Conservation (phyloP, 1,140 invertebrate genomes). For the Fopius arisanus region DNA sequence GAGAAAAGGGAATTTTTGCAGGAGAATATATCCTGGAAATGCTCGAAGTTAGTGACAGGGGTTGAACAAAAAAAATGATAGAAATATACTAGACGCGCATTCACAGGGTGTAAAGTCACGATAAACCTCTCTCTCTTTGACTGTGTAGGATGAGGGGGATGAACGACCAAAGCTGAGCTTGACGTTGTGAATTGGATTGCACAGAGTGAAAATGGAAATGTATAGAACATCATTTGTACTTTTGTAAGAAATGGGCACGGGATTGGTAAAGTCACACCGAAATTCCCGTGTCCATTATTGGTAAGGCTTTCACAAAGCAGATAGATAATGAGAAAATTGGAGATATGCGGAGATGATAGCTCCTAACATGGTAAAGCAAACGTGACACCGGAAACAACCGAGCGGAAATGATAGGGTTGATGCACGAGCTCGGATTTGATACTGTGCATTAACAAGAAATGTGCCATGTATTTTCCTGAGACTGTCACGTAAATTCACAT, state of each 20-base stretch:
- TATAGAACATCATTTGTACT: background rate
- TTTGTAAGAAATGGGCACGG: background rate
- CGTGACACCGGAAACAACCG: slow-evolving; percentile 38
- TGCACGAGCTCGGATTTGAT: slow-evolving; percentile 44
- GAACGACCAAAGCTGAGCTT: slow-evolving; percentile 18
- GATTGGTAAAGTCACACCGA: background rate
- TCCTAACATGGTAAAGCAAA: slow-evolving; percentile 25
- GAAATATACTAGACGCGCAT: slow-evolving; percentile 25
- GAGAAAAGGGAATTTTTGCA: background rate
- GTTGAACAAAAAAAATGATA: slow-evolving; percentile 5
- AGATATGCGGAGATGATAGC: slow-evolving; percentile 29
- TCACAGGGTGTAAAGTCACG: slow-evolving; percentile 42
- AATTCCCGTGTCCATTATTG: background rate
- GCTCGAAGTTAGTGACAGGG: background rate
- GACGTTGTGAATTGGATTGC: background rate
- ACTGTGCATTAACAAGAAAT: slow-evolving; percentile 22
- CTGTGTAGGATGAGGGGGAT: slow-evolving; percentile 28
- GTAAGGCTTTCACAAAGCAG: background rate
- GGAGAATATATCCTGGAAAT: background rate
- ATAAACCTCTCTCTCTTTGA: slow-evolving; percentile 40
- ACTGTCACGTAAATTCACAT: background rate
- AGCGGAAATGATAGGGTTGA: slow-evolving; percentile 45
- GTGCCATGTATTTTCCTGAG: background rate
- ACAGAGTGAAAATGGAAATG: background rate
- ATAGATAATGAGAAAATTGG: slow-evolving; percentile 39